Base-by-base conservation (phyloP, 2,888 invertebrate species). In the Acanthopleura granulata region DNA sequence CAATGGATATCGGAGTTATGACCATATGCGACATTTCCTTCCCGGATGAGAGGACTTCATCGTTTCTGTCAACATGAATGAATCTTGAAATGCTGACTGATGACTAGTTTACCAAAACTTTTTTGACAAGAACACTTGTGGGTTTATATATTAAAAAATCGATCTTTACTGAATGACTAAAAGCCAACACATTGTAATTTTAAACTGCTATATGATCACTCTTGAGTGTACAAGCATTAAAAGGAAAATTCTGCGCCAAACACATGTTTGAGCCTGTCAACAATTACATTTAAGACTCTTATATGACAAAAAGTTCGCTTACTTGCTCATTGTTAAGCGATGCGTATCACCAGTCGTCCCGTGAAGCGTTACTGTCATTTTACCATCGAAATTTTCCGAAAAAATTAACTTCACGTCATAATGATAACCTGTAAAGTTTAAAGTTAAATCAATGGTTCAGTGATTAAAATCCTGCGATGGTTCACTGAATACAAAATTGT, bases 371-470 rank as follows among this genome's bases (percentile, higher is more conserved):
- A 81, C 62, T 4, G 74, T 80, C 27, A 85, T 49, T n/a, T 75
- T 76, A 14, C 85, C 85, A 71, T 83, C 81, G 74, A 85, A 81
- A 69, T 77, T 80, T 74, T 79, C 83, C 22, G 79, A 77, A 0
- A 81, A 78, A 14, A 81, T 79, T 22, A 85, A 78, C 61, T 82
- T 84, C 0, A 85, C 50, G 51, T 80, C 79, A 72, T 84, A 84
- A 66, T 80, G 80, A 77, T 79, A 83, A 69, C 80, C 85, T 85
- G 75, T 25, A 76, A 78, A 18, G 29, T 72, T 4, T 16, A 51
- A 74, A 25, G 3, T n/a, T n/a, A n/a, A n/a, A n/a, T n/a, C 40
- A 3, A 40, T 9, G 9, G 40, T 9, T 40, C 40, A 9, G 4
- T 40, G 40, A 40, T 9, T 6, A 40, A 3, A 40, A 40, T n/a